Conservation (phyloP, 2,797 vertebrate genomes). For the Leuciscus waleckii region DNA sequence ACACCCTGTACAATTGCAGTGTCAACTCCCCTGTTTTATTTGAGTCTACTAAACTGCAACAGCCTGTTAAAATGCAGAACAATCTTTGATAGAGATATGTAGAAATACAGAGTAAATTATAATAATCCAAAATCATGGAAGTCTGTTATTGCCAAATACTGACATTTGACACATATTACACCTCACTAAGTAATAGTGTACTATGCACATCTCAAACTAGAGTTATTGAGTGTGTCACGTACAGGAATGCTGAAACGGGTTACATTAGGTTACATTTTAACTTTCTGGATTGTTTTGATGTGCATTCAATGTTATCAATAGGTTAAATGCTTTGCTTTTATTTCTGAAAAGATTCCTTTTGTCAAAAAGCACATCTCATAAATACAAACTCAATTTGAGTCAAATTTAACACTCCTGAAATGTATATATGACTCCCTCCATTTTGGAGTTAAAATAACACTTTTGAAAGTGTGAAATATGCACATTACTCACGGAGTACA, state of each 20-base stretch:
- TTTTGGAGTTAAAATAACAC: too few species aligned
- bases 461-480: too few species aligned
- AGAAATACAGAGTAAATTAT: not conserved
- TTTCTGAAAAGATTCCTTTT: too few species aligned
- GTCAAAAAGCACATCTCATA: too few species aligned
- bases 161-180: conserved; percentile 40
- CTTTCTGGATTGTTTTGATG: too few species aligned
- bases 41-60: not conserved
- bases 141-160: conserved; percentile 11
- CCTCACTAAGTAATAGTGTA: not conserved
- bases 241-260: conserved; percentile 31
- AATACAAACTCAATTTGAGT: too few species aligned
- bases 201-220: not conserved
- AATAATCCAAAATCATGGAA: not conserved
- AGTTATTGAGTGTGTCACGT: not conserved
- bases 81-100: not conserved
- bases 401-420: too few species aligned
- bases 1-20: not conserved
- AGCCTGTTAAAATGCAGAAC: not conserved
- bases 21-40: not conserved
- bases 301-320: too few species aligned
- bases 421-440: too few species aligned
- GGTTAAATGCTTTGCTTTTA: too few species aligned
- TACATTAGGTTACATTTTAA: too few species aligned
- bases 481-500: too few species aligned